Evolutionary conservation across 2,888 invertebrate genomes (phyloP), one percentile per base, ranked within the genome.

Genomic region (Rutpela maculata): DNA sequence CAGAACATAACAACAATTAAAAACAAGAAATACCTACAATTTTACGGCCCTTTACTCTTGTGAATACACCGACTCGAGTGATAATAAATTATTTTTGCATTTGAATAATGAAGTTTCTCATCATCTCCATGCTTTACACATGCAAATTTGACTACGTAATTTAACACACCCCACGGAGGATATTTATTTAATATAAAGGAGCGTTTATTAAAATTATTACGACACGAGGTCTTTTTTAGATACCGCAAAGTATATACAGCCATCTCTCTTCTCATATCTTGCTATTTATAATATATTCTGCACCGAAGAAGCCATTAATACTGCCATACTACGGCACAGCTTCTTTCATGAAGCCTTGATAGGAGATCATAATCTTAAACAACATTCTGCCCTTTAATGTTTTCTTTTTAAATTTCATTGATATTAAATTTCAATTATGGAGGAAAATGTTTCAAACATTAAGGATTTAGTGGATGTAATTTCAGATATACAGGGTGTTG

Each of bases 41-140:
- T 69, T 75, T 68, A 75, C 19, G 62, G 56, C 56, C 50, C 55
- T 55, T 62, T 68, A 50, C 57, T 38, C 59, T 19, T 12, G 18
- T 10, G 59, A 69, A 43, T 62, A 17, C n/a, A 26, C 67, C 59
- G 43, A 35, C n/a, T 57, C 63, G 56, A 56, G 68, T 62, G 70
- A 75, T 19, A 75, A 75, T 75, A 75, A 70, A 69, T 75, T 75
- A 75, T 62, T 75, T 69, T 60, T 63, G 56, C 70, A 70, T 75
- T 75, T 69, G 56, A 56, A 75, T 75, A 75, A 75, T 75, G 75
- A 75, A 75, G 75, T 75, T 75, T 70, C 63, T 70, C 75, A 70
- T 70, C 60, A 15, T 63, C 57, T 75, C 65, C 67, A 31, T 56
- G 60, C 65, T 63, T 75, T 75, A 69, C 75, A 75, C 69, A 75